A percentile compares a stretch with the other conserved stretches of the same genome.
phyloP scores from a whole-genome alignment of 2,797 vertebrate genomes.

The Notoglanidium macrostoma region DNA sequence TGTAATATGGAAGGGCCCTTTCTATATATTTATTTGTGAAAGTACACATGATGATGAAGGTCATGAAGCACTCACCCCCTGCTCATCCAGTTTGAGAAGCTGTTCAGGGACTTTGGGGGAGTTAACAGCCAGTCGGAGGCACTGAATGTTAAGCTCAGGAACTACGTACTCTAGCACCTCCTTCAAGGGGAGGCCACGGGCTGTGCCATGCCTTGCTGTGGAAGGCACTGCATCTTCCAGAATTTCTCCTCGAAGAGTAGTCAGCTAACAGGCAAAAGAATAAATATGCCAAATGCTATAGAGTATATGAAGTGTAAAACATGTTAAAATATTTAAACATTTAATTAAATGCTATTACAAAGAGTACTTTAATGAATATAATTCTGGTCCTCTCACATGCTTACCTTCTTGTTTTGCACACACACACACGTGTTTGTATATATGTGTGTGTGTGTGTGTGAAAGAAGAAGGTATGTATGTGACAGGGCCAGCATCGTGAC shows the following conservation, averaged over 20 bases:
- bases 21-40: not conserved
- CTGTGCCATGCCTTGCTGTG: slow-evolving; percentile 89
- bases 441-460: no score
- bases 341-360: not conserved
- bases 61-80: slow-evolving; percentile 84
- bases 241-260: slow-evolving; percentile 91
- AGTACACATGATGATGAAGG: not conserved
- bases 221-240: slow-evolving; percentile 96
- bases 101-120: slow-evolving; percentile 92
- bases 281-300: not conserved
- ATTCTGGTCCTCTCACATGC: no score
- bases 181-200: slow-evolving; percentile 92
- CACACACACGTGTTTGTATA: no score
- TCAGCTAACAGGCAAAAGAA: slow-evolving; percentile 75
- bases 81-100: slow-evolving; percentile 94
- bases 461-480: no score
- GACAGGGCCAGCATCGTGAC: no score
- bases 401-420: no score
- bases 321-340: not conserved
- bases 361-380: not conserved
- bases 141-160: slow-evolving; percentile 91
- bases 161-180: slow-evolving; percentile 95
- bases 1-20: not conserved
- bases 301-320: not conserved
- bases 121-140: slow-evolving; percentile 87